Conservation (phyloP, 1,140 invertebrate genomes). For the Pseudomyrmex dendroicus region DNA sequence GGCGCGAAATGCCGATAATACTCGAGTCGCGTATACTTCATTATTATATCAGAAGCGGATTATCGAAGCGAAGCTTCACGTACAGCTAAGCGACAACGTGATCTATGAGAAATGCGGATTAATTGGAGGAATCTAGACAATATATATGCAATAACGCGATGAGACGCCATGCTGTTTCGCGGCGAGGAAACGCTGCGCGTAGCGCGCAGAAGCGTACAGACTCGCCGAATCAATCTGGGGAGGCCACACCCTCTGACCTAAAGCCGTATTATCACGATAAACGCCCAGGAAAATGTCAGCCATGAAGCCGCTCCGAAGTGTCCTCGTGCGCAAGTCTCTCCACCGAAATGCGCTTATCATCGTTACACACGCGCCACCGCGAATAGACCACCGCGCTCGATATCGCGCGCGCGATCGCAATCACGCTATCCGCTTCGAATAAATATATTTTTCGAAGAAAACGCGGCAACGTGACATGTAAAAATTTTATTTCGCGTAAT, state of each 20-base stretch:
- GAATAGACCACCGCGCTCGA: not conserved
- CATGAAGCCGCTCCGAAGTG: conserved; percentile 43
- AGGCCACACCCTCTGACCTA: conserved; percentile 84
- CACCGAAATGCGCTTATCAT: conserved; percentile 23
- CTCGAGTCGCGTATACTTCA: conserved; percentile 37
- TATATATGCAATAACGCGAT: not conserved
- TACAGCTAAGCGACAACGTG: conserved; percentile 53
- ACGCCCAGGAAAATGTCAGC: conserved; percentile 77
- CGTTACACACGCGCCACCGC: not conserved
- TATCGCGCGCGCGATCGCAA: not conserved
- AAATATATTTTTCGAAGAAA: not conserved
- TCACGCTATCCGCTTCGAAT: not conserved
- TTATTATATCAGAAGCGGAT: conserved; percentile 62
- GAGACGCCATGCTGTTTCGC: conserved; percentile 76
- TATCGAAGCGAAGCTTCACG: conserved; percentile 26
- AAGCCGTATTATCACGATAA: conserved; percentile 79
- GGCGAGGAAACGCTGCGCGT: conserved; percentile 74
- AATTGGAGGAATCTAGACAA: conserved; percentile 26
- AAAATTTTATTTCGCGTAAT: not conserved
- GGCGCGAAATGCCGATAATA: not conserved
- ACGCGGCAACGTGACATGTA: not conserved
- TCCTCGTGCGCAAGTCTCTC: conserved; percentile 5
- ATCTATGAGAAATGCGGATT: conserved; percentile 54
- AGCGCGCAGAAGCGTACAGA: conserved; percentile 80
- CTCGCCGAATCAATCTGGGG: conserved; percentile 82